Conservation (phyloP, 2,797 vertebrate species). For the Microctenopoma stevenorrisi region DNA sequence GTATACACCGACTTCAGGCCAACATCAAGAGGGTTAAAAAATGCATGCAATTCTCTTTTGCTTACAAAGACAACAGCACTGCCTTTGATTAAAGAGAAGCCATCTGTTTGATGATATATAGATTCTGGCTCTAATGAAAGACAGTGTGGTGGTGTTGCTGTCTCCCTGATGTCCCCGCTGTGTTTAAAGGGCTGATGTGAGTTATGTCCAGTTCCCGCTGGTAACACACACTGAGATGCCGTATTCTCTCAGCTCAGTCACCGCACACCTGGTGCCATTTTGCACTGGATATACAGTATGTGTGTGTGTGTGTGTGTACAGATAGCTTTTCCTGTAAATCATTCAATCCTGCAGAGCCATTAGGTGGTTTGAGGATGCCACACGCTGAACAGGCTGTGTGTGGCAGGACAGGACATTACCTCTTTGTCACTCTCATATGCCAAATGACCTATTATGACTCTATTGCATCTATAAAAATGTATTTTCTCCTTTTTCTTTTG, state of each 20-base stretch:
- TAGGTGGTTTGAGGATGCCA: slow-evolving; percentile 17
- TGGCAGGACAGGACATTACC: slow-evolving; percentile 21
- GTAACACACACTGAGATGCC: slow-evolving; percentile 46
- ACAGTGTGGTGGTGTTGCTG: slow-evolving; percentile 23
- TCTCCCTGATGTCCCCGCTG: slow-evolving; percentile 39
- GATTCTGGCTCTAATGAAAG: slow-evolving; percentile 60
- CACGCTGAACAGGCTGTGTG: slow-evolving; percentile 23
- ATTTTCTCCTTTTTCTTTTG: slow-evolving; percentile 30
- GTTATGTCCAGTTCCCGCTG: slow-evolving; percentile 47
- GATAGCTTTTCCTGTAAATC: slow-evolving; percentile 2
- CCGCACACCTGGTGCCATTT: slow-evolving; percentile 34
- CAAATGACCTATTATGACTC: slow-evolving; percentile 6
- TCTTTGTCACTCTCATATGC: slow-evolving; percentile 24
- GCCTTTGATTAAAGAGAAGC: slow-evolving; percentile 67
- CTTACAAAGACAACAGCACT: slow-evolving; percentile 39
- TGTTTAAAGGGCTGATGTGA: slow-evolving; percentile 50
- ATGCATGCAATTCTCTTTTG: slow-evolving; percentile 24
- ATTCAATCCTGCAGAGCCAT: slow-evolving; percentile 15
- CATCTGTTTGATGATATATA: slow-evolving; percentile 69
- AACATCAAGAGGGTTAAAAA: slow-evolving; percentile 20
- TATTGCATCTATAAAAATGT: slow-evolving; percentile 28
- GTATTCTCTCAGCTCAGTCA: slow-evolving; percentile 48
- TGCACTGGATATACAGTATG: slow-evolving; percentile 5
- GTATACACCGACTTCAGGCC: slow-evolving; percentile 15
- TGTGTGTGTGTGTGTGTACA: slow-evolving; percentile 1